Evolutionary conservation across 2,797 vertebrate genomes (phyloP), one percentile per base, ranked within the genome.

Genomic region (Sebastes hubbsi): DNA sequence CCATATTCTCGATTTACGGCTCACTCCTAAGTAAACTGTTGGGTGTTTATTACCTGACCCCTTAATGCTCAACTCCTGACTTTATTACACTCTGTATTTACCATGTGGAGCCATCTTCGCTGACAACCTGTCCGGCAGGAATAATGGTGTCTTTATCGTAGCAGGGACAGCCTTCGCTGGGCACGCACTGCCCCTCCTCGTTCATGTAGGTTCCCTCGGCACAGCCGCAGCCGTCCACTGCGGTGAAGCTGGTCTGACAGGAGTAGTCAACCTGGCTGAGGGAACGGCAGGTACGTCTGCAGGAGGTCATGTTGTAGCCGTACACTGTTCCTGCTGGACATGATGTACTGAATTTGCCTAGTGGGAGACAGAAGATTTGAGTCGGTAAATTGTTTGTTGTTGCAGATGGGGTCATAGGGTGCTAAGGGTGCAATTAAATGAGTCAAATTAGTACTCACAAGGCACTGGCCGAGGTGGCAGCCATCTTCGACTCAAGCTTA

Each of bases 161-260:
- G 87, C 97, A 98, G 20, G 96, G 93, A 73, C 97, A 98, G 27
- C 61, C 81, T 9, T 46, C 46, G 7, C 72, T 80, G 22, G 72
- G 0, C 20, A 97, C 96, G 80, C 97, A 98, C 3, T 89, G 11
- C 1, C 93, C 95, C 0, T 90, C 64, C 0, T 96, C 93, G 0
- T 95, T 92, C 75, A 96, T 91, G 88, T 96, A 98, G 13, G 93
- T 95, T 36, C 94, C 97, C 8, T 92, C 56, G 0, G 89, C 89
- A 81, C 97, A 98, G 52, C 92, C 94, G 46, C 97, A 98, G 77
- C 97, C 97, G 7, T 97, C 97, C 80, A 97, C 91, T 8, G 90
- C 22, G 1, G 77, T 3, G 0, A 90, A 84, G 0, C 2, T 66
- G 18, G 83, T 20, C 77, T 75, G 32, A 75, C 97, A 98, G 20